Conservation (phyloP, 2,888 invertebrate genomes). For the Drosophila siamana region DNA sequence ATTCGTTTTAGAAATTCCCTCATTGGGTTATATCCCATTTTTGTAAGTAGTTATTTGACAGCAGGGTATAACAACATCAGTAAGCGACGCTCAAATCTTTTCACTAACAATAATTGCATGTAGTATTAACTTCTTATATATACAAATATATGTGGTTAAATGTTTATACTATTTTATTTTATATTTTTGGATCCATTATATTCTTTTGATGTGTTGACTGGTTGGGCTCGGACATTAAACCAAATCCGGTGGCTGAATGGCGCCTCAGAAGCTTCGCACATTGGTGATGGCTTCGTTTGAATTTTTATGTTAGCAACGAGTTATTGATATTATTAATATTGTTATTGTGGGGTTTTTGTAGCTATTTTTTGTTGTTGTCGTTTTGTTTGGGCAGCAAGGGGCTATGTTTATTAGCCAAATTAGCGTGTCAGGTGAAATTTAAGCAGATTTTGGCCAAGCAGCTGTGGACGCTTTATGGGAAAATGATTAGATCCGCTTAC, state of each 20-base stretch:
- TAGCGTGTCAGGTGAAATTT: conserved; percentile 79
- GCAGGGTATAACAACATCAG: no score
- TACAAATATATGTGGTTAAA: no score
- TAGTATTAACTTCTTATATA: conserved; percentile 7
- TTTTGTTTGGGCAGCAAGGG: not conserved
- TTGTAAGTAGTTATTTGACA: no score
- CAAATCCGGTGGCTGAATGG: conserved; percentile 46
- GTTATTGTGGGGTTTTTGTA: conserved; percentile 9
- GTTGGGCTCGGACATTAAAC: conserved; percentile 19
- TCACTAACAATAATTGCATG: no score
- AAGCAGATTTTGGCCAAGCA: conserved; percentile 72
- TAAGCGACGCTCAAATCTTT: no score
- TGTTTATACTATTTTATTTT: conserved; percentile 6
- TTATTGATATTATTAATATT: conserved; percentile 38
- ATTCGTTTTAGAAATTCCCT: no score
- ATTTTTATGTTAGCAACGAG: conserved; percentile 52
- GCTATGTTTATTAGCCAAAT: conserved; percentile 76
- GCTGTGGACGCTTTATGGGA: conserved; percentile 70
- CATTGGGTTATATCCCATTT: no score
- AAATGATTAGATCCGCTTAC: conserved; percentile 79
- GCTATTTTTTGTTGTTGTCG: not conserved
- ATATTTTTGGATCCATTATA: conserved; percentile 1
- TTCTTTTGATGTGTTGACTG: conserved; percentile 41
- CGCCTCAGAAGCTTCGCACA: conserved; percentile 52
- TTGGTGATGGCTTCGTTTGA: conserved; percentile 51